Evolutionary conservation across 2,113 vertebrate species (phyloP).

Genomic region (Hypomesus transpacificus): DNA sequence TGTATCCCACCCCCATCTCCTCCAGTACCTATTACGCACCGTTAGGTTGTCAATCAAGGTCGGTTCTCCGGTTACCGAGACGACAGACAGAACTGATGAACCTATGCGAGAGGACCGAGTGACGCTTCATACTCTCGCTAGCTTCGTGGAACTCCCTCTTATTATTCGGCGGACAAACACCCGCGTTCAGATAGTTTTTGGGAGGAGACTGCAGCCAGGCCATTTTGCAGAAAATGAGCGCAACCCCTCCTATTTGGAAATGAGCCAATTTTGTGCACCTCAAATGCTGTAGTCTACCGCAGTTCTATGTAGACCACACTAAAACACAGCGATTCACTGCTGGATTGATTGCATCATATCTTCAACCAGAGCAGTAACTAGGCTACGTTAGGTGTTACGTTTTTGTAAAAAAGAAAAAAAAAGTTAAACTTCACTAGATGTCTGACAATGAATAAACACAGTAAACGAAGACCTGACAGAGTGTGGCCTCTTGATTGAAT

Average conservation of each 20-base stretch:
- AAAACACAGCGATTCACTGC: neutral
- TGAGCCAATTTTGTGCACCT: neutral
- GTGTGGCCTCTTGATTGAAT: too few relatives aligned
- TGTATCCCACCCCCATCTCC: slow-evolving; percentile 4
- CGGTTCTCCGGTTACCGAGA: slow-evolving; percentile 47
- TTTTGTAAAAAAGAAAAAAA: too few relatives aligned
- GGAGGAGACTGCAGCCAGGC: slow-evolving; percentile 39
- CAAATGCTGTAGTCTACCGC: too few relatives aligned
- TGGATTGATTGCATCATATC: too few relatives aligned
- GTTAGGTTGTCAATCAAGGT: slow-evolving; percentile 27
- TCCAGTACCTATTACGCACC: slow-evolving; percentile 36
- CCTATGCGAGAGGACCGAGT: neutral
- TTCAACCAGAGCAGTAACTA: too few relatives aligned
- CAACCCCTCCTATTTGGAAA: slow-evolving; percentile 45
- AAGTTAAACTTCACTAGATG: too few relatives aligned
- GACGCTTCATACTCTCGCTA: neutral
- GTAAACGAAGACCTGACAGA: too few relatives aligned
- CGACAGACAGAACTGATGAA: slow-evolving; percentile 9
- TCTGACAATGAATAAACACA: too few relatives aligned
- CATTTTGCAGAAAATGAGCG: neutral
- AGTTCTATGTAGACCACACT: neutral
- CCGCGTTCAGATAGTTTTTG: slow-evolving; percentile 10
- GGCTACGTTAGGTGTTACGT: too few relatives aligned
- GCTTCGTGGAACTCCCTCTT: neutral
- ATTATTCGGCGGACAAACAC: neutral